A percentile compares a stretch with the other conserved stretches of the same genome.
Evolutionary conservation across 1,140 invertebrate genomes (phyloP).

Genomic region (Drosophila ambigua): DNA sequence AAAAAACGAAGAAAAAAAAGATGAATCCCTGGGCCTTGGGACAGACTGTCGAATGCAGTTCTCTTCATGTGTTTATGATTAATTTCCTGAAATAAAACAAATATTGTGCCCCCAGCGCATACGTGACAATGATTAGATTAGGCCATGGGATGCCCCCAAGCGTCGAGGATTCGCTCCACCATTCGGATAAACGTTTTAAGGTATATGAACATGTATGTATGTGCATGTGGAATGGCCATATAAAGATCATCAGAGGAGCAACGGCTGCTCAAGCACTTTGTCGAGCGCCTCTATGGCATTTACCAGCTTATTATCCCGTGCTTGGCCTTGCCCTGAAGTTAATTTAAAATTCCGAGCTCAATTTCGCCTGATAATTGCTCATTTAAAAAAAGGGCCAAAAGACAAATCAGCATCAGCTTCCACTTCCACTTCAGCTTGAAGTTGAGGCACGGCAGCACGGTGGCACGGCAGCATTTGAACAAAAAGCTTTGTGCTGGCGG

Average conservation of each 20-base stretch:
- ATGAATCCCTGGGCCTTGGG: constrained; percentile 1
- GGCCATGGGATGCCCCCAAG: constrained; percentile 11
- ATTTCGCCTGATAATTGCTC: constrained; percentile 48
- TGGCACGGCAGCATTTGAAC: constrained; percentile 14
- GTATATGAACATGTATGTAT: too few relatives aligned
- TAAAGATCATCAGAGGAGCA: neutral
- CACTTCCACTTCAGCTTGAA: constrained; percentile 6
- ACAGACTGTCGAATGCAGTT: constrained; percentile 55
- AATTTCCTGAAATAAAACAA: constrained; percentile 74
- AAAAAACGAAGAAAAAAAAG: neutral
- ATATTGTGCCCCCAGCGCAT: constrained; percentile 47
- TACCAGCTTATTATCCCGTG: constrained; percentile 26
- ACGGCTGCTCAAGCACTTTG: neutral
- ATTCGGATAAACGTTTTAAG: constrained; percentile 12
- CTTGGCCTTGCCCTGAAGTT: constrained; percentile 17
- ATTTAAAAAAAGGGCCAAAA: constrained; percentile 42
- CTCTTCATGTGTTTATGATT: constrained; percentile 70
- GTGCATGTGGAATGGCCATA: too few relatives aligned
- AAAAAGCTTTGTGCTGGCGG: constrained; percentile 38
- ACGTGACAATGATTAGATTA: constrained; percentile 81
- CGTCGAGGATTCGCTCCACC: neutral
- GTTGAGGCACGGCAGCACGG: neutral
- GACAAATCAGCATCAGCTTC: constrained; percentile 34
- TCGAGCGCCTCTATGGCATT: constrained; percentile 12
- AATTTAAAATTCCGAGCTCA: constrained; percentile 52